Evolutionary conservation across 2,797 vertebrate genomes (phyloP).

Genomic region (Astyanax mexicanus): DNA sequence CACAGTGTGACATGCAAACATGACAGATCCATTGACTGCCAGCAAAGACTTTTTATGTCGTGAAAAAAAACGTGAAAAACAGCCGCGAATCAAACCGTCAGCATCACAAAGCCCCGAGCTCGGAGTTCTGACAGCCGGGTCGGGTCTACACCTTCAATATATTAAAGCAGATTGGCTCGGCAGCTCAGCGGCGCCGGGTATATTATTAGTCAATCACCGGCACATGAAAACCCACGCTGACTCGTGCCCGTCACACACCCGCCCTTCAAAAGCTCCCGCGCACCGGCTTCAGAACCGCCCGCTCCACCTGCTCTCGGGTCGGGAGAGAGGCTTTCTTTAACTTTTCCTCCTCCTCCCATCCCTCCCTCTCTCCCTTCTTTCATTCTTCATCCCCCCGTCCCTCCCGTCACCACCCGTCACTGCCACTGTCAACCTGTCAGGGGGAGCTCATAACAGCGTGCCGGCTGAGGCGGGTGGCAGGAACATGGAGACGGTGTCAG

Average conservation of each 20-base stretch:
- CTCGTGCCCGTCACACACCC: slow-evolving; percentile 57
- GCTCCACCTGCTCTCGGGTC: slow-evolving; percentile 18
- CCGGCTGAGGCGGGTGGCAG: slow-evolving; percentile 9
- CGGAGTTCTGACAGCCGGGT: slow-evolving; percentile 47
- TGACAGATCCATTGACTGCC: slow-evolving; percentile 21
- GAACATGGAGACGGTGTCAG: slow-evolving; percentile 25
- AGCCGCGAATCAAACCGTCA: slow-evolving; percentile 15
- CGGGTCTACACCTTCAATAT: slow-evolving; percentile 30
- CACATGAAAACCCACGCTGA: slow-evolving; percentile 48
- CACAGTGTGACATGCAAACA: slow-evolving; percentile 9
- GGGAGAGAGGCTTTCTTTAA: neutral
- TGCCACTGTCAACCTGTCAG: slow-evolving; percentile 60
- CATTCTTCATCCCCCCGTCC: slow-evolving; percentile 49
- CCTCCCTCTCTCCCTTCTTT: neutral
- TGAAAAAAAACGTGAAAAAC: neutral
- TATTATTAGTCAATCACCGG: slow-evolving; percentile 63
- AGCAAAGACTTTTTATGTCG: neutral
- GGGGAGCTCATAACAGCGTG: slow-evolving; percentile 30
- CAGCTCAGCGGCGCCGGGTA: slow-evolving; percentile 47
- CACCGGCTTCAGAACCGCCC: slow-evolving; percentile 38
- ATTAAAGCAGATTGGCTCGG: slow-evolving; percentile 53
- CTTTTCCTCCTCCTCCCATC: too few species aligned
- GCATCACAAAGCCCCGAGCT: slow-evolving; percentile 22
- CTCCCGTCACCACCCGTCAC: slow-evolving; percentile 45
- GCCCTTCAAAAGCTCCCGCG: slow-evolving; percentile 51